Evolutionary conservation across 2,113 vertebrate genomes (phyloP), one percentile per base, ranked within the genome.

Genomic region (Callopanchax toddi): DNA sequence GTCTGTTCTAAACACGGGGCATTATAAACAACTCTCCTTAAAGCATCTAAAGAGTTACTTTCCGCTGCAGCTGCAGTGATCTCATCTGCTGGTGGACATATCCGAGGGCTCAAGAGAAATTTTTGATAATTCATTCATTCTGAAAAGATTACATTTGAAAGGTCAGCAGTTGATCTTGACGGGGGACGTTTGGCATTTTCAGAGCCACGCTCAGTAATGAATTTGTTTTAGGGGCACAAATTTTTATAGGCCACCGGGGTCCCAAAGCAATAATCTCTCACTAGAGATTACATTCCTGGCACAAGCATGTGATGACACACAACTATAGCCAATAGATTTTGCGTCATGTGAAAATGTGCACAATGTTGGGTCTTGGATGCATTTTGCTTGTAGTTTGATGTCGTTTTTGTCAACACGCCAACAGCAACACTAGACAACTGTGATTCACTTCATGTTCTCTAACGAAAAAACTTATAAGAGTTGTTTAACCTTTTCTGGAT

Each of bases 111-210:
- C 34, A 12, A 40, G 39, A 36, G 51, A 67, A 63, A 40, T 59
- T 52, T 22, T 18, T 42, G 50, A 61, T 46, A 15, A 43, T 52
- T 71, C 25, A 59, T 78, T 55, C 68, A 39, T 74, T 63, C 64
- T 74, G 45, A 60, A 77, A 76, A 67, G 62, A 68, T 64, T 65
- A 59, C 17, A 82, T 11, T 59, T 75, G 42, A 86, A 76, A 81
- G 61, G 80, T 73, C 59, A 69, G 44, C 25, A 13, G 66, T 46
- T 60, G 59, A 82, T 46, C 21, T 49, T 56, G 55, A 44, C 26
- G 10, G 69, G 58, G 58, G 66, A 74, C 74, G 57, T 76, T 64
- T 87, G 84, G 57, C 59, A 85, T 84, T 44, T 83, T 75, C 54
- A 59, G 45, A 69, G 72, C 39, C 29, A 6, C 60, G 43, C 11